A percentile compares a stretch with the other conserved stretches of the same genome.
These are phyloP conservation scores for Pheosia gnoma DNA, from an alignment of 2,888 invertebrate species.

Conservation along the genomic window DNA sequence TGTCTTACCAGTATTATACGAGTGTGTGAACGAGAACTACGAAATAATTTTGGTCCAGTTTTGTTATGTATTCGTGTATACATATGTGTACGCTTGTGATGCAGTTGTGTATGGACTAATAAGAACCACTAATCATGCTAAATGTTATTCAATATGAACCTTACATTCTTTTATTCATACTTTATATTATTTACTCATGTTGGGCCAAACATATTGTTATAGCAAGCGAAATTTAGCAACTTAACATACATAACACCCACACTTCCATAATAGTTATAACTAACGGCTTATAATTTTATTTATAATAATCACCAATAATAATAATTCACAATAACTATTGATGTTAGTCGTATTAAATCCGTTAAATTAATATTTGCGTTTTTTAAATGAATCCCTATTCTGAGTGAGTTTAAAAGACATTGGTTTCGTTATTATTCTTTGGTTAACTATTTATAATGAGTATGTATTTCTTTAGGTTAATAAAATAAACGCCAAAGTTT, in stretches of 20 bases:
- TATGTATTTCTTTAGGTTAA: constrained; percentile 63
- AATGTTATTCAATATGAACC: constrained; percentile 31
- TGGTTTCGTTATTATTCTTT: constrained; percentile 65
- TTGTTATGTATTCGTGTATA: constrained; percentile 23
- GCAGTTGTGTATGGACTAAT: constrained; percentile 35
- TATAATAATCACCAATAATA: constrained; percentile 28
- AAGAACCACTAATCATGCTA: constrained; percentile 9
- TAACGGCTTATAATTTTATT: constrained; percentile 10
- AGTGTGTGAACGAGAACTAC: constrained; percentile 31
- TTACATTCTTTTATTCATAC: constrained; percentile 23
- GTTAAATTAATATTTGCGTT: constrained; percentile 30
- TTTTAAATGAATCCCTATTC: constrained; percentile 37
- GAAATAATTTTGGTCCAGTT: constrained; percentile 31
- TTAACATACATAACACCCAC: constrained; percentile 18
- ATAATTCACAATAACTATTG: constrained; percentile 30
- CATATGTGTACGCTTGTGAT: constrained; percentile 36
- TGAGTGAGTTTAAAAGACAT: constrained; percentile 70
- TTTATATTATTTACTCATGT: constrained; percentile 24
- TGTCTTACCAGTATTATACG: constrained; percentile 43
- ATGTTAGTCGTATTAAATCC: constrained; percentile 35
- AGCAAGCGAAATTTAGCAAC: constrained; percentile 28
- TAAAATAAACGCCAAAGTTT: constrained; percentile 73
- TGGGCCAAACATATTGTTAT: constrained; percentile 21
- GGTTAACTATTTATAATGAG: constrained; percentile 70
- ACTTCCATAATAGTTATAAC: constrained; percentile 28